Evolutionary conservation across 1,140 invertebrate genomes (phyloP), one percentile per base, ranked within the genome.

Genomic region (Heliconius hewitsoni): DNA sequence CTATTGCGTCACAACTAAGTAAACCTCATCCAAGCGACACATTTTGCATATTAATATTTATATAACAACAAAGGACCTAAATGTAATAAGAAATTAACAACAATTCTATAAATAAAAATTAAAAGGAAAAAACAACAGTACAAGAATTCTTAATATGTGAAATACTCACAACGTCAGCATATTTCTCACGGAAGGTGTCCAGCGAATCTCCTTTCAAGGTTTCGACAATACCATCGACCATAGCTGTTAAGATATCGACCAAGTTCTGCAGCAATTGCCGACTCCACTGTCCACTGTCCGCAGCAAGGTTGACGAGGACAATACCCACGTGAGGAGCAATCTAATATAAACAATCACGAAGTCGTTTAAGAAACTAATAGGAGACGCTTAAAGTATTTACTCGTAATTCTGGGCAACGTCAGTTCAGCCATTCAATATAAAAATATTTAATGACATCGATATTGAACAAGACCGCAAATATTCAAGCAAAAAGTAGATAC

Each of bases 201-300:
- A 82, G 83, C 8, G 85, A 84, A 19, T 88, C 87, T 1, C 81
- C 84, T 50, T 87, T 90, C 11, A 88, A 73, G 1, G 78, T 30
- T 2, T 82, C 73, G 0, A 78, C 60, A 18, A 85, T 79, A 13
- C 80, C 71, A n/a, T 92, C 87, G 5, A 92, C 79, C 81, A 89
- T 91, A 1, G 85, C 84, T 1, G 86, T 86, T 8, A 92, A 74
- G 1, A 93, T 91, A 39, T 94, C 91, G 0, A 94, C 92, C 8
- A 94, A 80, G 42, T 89, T 90, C 71, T 93, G 90, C 34, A 93
- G 76, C 1, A 92, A 73, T 66, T 91, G 89, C 1, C 92, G 87
- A 73, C 89, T 92, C 86, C 87, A 91, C 70, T 90, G 91, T 0
- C 89, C 88, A 42, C 89, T 93, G 74, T 93, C 91, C 2, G 86